A percentile compares a stretch with the other conserved stretches of the same genome.
Evolutionary conservation across 2,888 invertebrate species (phyloP).

Genomic region (Schizaphis graminum): DNA sequence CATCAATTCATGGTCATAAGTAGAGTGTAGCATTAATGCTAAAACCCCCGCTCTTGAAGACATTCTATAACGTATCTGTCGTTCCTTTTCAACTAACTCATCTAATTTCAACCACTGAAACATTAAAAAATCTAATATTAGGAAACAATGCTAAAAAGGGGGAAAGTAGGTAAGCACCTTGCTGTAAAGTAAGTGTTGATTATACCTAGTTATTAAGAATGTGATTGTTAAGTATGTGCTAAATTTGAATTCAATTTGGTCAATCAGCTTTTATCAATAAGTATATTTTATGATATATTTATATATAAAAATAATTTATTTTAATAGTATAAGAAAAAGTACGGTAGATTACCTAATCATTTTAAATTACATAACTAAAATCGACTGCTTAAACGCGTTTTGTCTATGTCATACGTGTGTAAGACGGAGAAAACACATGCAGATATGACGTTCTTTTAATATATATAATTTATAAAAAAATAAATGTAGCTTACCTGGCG

Average conservation of each 20-base stretch:
- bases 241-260: background rate
- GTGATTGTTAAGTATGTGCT: background rate
- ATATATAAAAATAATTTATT: background rate
- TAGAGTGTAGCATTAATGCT: slow-evolving; percentile 95
- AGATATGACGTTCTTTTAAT: no score
- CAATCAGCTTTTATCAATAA: background rate
- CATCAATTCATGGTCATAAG: slow-evolving; percentile 93
- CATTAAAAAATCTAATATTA: slow-evolving; percentile 78
- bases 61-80: slow-evolving; percentile 82
- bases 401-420: no score
- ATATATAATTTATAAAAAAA: background rate
- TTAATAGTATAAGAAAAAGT: background rate
- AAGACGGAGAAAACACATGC: no score
- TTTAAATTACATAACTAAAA: no score
- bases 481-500: slow-evolving; percentile 71
- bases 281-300: slow-evolving; percentile 3
- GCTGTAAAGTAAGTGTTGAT: background rate
- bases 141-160: background rate
- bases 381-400: no score
- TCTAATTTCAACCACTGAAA: slow-evolving; percentile 94
- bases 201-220: background rate
- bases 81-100: slow-evolving; percentile 93
- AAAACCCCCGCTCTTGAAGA: slow-evolving; percentile 90
- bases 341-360: no score
- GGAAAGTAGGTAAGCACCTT: background rate